Conservation (phyloP, 2,888 invertebrate genomes). For the Dinocampus coccinellae region DNA sequence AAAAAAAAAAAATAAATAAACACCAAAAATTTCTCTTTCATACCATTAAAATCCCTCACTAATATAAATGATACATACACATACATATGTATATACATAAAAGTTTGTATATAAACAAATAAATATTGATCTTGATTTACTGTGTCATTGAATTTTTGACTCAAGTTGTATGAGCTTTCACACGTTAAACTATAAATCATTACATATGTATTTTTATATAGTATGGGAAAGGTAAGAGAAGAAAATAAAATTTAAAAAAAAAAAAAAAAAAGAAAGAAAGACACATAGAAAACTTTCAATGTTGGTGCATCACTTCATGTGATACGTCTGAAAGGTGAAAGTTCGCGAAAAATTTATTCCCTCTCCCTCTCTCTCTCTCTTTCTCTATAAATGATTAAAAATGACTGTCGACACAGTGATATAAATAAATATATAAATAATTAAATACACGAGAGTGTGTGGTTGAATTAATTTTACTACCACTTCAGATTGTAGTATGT, state of each 20-base stretch:
- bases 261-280: conserved; percentile 4
- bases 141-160: neutral
- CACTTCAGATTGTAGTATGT: too few relatives aligned
- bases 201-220: neutral
- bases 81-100: neutral
- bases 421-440: too few relatives aligned
- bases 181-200: neutral
- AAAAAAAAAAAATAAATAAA: conserved; percentile 14
- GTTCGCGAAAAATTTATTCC: conserved; percentile 11
- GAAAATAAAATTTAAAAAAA: neutral
- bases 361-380: too few relatives aligned
- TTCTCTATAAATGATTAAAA: too few relatives aligned
- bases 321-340: conserved; percentile 16
- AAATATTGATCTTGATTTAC: neutral
- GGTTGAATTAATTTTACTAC: too few relatives aligned
- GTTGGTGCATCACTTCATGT: conserved; percentile 12
- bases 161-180: neutral
- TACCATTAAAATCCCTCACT: conserved; percentile 10
- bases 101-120: conserved; percentile 2
- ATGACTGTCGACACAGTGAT: too few relatives aligned
- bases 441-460: too few relatives aligned
- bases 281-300: conserved; percentile 17
- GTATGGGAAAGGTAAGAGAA: neutral
- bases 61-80: neutral
- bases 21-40: conserved; percentile 23